These are phyloP conservation scores for Neodiprion pinetum DNA, from an alignment of 1,140 invertebrate species.

Conservation along the genomic window DNA sequence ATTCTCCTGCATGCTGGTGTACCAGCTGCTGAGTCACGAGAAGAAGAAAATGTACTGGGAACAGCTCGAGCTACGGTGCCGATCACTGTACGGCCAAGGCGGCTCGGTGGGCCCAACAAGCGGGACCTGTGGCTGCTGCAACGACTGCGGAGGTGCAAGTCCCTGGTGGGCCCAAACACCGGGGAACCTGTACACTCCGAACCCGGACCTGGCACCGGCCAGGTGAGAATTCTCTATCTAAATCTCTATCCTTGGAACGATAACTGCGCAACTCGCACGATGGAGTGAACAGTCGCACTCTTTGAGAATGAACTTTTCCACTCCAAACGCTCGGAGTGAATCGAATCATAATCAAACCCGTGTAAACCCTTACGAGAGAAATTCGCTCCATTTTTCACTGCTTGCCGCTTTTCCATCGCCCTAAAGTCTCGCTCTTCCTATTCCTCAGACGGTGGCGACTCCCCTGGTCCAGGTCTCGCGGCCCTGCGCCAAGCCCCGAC, in stretches of 20 bases:
- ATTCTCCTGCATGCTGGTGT: constrained; percentile 90
- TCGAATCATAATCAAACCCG: too few species aligned
- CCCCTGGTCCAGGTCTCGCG: constrained; percentile 57
- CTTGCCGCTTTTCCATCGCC: constrained; percentile 4
- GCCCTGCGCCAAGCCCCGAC: constrained; percentile 65
- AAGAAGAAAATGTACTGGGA: constrained; percentile 95
- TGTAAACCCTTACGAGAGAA: too few species aligned
- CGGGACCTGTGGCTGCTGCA: constrained; percentile 74
- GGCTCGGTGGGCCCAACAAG: constrained; percentile 57
- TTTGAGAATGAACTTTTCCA: too few species aligned
- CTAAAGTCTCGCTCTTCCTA: neutral
- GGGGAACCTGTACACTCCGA: constrained; percentile 83
- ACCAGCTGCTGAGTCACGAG: constrained; percentile 87
- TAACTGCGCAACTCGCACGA: too few species aligned
- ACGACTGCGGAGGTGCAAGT: constrained; percentile 71
- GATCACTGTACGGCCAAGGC: constrained; percentile 75
- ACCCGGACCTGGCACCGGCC: constrained; percentile 67
- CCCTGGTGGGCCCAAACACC: constrained; percentile 61
- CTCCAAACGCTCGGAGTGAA: too few species aligned
- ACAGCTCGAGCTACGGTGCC: constrained; percentile 82
- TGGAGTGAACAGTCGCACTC: too few species aligned
- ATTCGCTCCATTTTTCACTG: neutral
- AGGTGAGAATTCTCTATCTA: constrained; percentile 41
- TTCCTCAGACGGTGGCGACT: constrained; percentile 54
- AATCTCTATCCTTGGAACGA: neutral